Conservation (phyloP, 2,797 vertebrate genomes). For the Manis pentadactyla region DNA sequence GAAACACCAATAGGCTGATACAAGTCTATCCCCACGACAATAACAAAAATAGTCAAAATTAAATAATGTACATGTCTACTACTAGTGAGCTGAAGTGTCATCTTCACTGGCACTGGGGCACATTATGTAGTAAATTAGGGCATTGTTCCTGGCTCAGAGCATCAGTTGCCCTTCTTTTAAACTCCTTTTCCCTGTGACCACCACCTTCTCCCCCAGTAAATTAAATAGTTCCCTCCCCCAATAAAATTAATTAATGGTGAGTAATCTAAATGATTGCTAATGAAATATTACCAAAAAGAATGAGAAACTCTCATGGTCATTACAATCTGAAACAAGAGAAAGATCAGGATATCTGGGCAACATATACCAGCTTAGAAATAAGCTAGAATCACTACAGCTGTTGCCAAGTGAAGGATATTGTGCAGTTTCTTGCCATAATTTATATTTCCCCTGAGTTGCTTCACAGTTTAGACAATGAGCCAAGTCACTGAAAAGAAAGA, state of each 20-base stretch:
- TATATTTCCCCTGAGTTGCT: conserved; percentile 22
- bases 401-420: neutral
- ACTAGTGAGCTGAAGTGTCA: neutral
- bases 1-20: neutral
- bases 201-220: neutral
- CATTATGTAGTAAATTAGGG: neutral
- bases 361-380: neutral
- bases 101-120: neutral
- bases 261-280: neutral
- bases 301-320: neutral
- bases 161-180: neutral
- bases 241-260: neutral
- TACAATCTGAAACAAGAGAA: neutral
- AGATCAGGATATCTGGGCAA: neutral
- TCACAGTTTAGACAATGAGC: conserved; percentile 8
- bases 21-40: neutral
- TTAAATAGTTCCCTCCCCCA: neutral
- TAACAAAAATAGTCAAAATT: neutral
- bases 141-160: neutral
- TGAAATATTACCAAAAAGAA: neutral
- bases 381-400: conserved; percentile 20
- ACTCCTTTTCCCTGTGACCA: neutral
- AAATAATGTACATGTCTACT: neutral
- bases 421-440: neutral
- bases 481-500: neutral